Evolutionary conservation across 2,888 invertebrate genomes (phyloP).

Genomic region (Synergus laeviventris): DNA sequence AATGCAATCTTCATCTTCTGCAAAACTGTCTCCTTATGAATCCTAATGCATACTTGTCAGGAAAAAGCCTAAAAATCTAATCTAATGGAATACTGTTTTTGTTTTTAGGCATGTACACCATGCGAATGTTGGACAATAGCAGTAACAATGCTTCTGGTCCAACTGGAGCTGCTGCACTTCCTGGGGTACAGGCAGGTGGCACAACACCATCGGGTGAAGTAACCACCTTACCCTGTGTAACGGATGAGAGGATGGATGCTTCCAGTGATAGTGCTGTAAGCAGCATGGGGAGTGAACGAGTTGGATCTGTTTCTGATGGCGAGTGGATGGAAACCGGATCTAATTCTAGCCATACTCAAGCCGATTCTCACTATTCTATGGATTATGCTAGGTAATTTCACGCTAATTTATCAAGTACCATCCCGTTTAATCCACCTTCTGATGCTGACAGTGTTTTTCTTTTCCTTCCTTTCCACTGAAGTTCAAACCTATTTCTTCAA

Average conservation of each 20-base stretch:
- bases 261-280: conserved; percentile 95
- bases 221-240: conserved; percentile 68
- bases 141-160: conserved; percentile 71
- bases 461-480: background rate
- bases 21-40: no score
- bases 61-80: background rate
- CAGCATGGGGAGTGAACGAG: conserved; percentile 94
- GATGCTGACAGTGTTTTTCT: conserved; percentile 31
- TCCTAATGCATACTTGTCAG: background rate
- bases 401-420: background rate
- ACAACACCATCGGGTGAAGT: conserved; percentile 74
- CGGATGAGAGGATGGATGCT: conserved; percentile 86
- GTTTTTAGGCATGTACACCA: conserved; percentile 88
- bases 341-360: conserved; percentile 84
- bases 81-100: conserved; percentile 37
- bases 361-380: conserved; percentile 81
- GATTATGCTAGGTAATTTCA: conserved; percentile 79
- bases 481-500: no score
- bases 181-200: conserved; percentile 72
- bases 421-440: background rate
- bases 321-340: conserved; percentile 94
- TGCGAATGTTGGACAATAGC: conserved; percentile 87
- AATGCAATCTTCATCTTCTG: no score
- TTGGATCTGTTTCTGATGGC: conserved; percentile 91
- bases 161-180: conserved; percentile 67